Percentiles rank a stretch among this genome's conserved stretches.
Evolutionary conservation across 2,888 invertebrate species (phyloP).

Genomic region (Cryptocephalus moraei): DNA sequence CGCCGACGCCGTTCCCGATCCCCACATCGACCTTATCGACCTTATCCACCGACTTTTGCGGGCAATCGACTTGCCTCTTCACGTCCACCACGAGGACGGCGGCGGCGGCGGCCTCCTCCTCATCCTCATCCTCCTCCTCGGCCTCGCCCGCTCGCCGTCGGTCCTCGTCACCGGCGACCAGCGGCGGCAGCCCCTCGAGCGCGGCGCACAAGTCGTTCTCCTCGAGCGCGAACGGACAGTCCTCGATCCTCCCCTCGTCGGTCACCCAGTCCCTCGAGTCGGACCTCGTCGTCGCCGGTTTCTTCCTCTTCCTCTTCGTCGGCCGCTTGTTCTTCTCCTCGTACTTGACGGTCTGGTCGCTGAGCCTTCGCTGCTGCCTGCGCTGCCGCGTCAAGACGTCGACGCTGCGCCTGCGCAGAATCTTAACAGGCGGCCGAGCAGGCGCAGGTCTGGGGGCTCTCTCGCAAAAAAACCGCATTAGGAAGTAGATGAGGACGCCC

Average conservation of each 20-base stretch:
- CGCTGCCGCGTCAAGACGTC: conserved; percentile 51
- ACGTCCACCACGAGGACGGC: background rate
- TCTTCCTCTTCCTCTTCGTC: conserved; percentile 14
- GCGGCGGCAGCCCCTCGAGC: conserved; percentile 25
- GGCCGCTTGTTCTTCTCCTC: conserved; percentile 4
- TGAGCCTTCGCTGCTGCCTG: conserved; percentile 57
- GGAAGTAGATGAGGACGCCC: conserved; percentile 39
- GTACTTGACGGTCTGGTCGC: conserved; percentile 55
- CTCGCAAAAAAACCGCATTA: conserved; percentile 42
- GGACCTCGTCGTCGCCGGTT: conserved; percentile 11
- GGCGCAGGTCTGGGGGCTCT: background rate
- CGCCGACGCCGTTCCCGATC: conserved; percentile 25
- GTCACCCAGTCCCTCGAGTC: conserved; percentile 8
- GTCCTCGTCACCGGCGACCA: conserved; percentile 16
- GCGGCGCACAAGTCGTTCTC: conserved; percentile 32
- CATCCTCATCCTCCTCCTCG: conserved; percentile 22
- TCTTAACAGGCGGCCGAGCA: conserved; percentile 32
- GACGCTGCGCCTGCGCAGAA: conserved; percentile 50
- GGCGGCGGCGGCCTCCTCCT: conserved; percentile 16
- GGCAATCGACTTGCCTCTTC: background rate
- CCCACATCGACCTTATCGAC: conserved; percentile 3
- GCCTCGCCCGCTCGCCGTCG: background rate
- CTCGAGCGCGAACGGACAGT: conserved; percentile 33
- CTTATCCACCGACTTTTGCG: background rate
- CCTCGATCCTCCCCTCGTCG: conserved; percentile 20